These are phyloP conservation scores for Heteromormyrus szaboi DNA, from an alignment of 2,797 vertebrate species.

Conservation along the genomic window DNA sequence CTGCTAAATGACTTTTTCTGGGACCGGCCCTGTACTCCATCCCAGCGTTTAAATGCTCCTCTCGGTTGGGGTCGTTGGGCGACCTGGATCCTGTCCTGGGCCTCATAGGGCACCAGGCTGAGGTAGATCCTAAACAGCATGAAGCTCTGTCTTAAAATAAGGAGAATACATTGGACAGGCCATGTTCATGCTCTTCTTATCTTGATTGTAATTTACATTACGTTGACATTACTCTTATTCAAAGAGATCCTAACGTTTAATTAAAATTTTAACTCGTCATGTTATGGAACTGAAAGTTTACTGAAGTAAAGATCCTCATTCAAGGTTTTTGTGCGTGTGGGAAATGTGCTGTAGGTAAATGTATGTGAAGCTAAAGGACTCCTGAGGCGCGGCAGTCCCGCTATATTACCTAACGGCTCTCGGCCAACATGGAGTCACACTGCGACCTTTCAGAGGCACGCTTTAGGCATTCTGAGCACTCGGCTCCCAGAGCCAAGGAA, in stretches of 20 bases:
- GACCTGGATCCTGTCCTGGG: not conserved
- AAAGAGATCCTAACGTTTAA: not conserved
- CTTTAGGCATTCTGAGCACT: not conserved
- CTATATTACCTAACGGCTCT: not conserved
- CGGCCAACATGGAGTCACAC: not conserved
- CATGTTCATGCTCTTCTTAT: not conserved
- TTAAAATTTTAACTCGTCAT: not conserved
- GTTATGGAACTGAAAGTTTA: not conserved
- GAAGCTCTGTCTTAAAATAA: not conserved
- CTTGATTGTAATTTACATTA: not conserved
- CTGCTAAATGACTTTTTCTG: not conserved
- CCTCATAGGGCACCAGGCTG: not conserved
- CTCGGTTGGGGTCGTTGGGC: not conserved
- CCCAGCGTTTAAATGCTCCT: not conserved
- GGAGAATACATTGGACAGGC: not conserved
- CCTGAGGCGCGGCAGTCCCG: not conserved
- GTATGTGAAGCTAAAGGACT: not conserved
- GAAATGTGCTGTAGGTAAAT: not conserved
- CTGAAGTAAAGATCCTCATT: not conserved
- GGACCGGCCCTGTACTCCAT: not conserved
- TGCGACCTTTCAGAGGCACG: not conserved
- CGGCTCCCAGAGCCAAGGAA: not conserved
- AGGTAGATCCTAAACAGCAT: not conserved
- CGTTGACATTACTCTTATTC: not conserved
- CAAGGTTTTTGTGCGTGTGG: not conserved